Conservation (phyloP, 2,797 vertebrate species). For the Sebastes goodei region DNA sequence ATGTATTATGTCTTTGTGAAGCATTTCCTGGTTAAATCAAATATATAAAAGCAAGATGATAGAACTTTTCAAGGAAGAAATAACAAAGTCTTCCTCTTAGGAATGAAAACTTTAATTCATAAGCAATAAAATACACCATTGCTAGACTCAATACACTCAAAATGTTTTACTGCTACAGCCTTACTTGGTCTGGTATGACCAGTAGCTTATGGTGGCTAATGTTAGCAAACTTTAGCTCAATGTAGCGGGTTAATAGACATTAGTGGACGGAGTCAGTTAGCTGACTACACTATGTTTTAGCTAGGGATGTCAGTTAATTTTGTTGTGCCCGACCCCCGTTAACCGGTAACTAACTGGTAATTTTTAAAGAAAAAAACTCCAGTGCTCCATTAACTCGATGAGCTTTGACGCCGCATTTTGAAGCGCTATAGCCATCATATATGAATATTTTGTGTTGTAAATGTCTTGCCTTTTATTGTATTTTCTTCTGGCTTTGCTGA, state of each 20-base stretch:
- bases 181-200: neutral
- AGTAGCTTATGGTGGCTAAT: neutral
- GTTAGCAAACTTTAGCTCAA: neutral
- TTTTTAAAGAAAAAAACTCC: no score
- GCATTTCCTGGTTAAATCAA: neutral
- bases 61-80: neutral
- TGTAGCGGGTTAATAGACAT: neutral
- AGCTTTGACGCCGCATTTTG: no score
- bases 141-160: neutral
- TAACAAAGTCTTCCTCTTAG: no score
- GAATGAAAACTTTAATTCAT: neutral
- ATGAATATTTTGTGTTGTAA: no score
- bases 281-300: neutral
- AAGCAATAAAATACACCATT: neutral
- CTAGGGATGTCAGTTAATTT: fast-evolving
- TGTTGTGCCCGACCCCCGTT: no score
- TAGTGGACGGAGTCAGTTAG: neutral
- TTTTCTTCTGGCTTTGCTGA: no score
- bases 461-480: no score
- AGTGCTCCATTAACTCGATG: no score
- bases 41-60: neutral
- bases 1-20: neutral
- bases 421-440: no score
- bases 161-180: neutral
- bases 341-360: neutral